Percentiles rank a stretch among this genome's conserved stretches.
Conservation (phyloP, 2,113 vertebrate genomes). For the Gymnobelideus leadbeateri region DNA sequence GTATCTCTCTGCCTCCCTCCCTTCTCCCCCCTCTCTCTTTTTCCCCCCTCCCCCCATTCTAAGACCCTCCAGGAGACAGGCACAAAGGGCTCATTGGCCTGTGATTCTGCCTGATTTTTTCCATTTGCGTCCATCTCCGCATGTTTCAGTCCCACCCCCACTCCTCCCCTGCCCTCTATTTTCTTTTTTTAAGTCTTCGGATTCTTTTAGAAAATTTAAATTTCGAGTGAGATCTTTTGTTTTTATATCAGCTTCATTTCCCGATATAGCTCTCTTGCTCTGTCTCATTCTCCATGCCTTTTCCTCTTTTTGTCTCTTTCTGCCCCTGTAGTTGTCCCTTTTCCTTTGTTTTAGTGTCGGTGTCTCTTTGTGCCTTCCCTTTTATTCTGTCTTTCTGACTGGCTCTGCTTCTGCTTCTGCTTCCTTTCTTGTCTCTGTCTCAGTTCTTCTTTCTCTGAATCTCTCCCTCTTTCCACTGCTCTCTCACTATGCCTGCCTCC, state of each 20-base stretch:
- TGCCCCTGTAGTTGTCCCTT: not conserved
- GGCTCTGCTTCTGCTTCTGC: not conserved
- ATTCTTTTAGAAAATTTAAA: not conserved
- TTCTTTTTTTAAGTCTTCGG: not conserved
- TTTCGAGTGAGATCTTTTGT: not conserved
- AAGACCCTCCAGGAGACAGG: not conserved
- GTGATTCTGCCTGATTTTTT: not conserved
- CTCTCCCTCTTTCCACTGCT: not conserved
- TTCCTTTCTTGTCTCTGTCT: not conserved
- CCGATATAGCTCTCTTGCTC: not conserved
- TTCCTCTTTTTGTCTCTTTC: not conserved
- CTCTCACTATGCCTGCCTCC: not conserved
- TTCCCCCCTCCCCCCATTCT: not conserved
- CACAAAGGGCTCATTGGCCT: not conserved
- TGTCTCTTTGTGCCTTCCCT: not conserved
- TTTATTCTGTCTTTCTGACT: not conserved
- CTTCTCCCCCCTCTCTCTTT: not conserved
- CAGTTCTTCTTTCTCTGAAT: not conserved
- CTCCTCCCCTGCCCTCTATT: not conserved
- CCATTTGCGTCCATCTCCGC: not conserved
- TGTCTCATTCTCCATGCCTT: not conserved
- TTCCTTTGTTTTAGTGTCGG: not conserved
- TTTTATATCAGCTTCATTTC: not conserved
- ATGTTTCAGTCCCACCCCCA: not conserved
- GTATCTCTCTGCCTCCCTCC: not conserved